These are phyloP conservation scores for Eublepharis macularius DNA, from an alignment of 2,113 vertebrate species.

Conservation along the genomic window DNA sequence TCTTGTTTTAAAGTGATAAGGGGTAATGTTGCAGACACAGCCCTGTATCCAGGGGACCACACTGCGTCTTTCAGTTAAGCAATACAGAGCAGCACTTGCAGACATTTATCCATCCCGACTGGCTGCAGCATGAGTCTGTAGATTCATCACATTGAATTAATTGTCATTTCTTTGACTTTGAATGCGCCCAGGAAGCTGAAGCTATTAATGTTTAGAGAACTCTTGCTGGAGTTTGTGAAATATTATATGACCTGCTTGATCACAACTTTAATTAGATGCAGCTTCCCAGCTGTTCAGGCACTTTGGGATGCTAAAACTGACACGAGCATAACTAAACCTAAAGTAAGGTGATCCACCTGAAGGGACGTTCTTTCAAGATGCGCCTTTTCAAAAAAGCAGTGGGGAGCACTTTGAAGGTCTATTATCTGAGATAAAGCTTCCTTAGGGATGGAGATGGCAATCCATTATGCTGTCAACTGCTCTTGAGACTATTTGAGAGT, in stretches of 20 bases:
- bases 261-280: constrained; percentile 70
- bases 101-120: constrained; percentile 43
- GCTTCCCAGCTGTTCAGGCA: constrained; percentile 49
- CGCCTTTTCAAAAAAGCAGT: background rate
- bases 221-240: constrained; percentile 60
- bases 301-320: constrained; percentile 59
- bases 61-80: background rate
- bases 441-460: background rate
- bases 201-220: constrained; percentile 60
- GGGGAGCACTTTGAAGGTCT: background rate
- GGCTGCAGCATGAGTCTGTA: background rate
- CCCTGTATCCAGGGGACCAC: background rate
- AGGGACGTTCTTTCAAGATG: constrained; percentile 28
- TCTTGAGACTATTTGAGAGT: background rate
- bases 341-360: constrained; percentile 10
- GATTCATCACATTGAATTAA: constrained; percentile 42
- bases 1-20: background rate
- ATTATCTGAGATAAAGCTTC: background rate
- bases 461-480: background rate
- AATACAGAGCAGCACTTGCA: background rate
- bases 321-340: constrained; percentile 34
- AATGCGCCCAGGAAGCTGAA: constrained; percentile 51
- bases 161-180: constrained; percentile 6
- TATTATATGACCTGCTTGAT: constrained; percentile 66
- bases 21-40: background rate